A percentile compares a stretch with the other conserved stretches of the same genome.
Conservation (phyloP, 1,140 invertebrate genomes). For the Epicauta chinensis region DNA sequence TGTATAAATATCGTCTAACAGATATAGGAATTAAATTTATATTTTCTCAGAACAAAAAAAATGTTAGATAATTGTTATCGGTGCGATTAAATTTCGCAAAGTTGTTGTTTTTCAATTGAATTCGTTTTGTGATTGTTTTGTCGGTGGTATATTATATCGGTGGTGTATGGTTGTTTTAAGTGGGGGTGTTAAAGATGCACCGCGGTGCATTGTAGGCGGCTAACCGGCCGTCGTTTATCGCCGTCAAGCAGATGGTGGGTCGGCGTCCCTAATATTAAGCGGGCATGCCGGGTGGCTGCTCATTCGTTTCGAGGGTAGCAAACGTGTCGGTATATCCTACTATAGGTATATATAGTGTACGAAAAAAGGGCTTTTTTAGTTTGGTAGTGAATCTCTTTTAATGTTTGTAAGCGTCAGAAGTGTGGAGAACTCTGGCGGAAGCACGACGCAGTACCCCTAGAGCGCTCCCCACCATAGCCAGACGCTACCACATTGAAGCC, state of each 20-base stretch:
- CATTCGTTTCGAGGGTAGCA: conserved; percentile 35
- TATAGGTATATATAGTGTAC: conserved; percentile 3
- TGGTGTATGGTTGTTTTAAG: neutral
- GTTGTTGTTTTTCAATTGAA: too few species aligned
- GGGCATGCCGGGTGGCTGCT: conserved; percentile 29
- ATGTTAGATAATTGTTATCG: too few species aligned
- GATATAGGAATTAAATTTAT: too few species aligned
- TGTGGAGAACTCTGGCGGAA: conserved; percentile 28
- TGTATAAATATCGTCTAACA: too few species aligned
- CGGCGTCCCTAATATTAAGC: conserved; percentile 34
- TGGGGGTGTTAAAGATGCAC: neutral
- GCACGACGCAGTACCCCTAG: conserved; percentile 37
- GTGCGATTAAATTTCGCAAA: too few species aligned
- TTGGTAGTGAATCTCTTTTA: neutral
- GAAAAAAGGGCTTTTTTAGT: neutral
- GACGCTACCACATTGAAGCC: conserved; percentile 32
- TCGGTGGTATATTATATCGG: too few species aligned
- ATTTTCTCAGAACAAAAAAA: too few species aligned
- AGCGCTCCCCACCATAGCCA: conserved; percentile 34
- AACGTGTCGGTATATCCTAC: conserved; percentile 17
- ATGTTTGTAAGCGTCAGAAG: conserved; percentile 4
- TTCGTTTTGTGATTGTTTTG: too few species aligned
- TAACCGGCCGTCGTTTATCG: too few species aligned
- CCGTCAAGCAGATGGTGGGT: conserved; percentile 30
- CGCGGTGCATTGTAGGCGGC: too few species aligned